Evolutionary conservation across 1,140 invertebrate species (phyloP), one percentile per base, ranked within the genome.

Genomic region (Antheraea pernyi): DNA sequence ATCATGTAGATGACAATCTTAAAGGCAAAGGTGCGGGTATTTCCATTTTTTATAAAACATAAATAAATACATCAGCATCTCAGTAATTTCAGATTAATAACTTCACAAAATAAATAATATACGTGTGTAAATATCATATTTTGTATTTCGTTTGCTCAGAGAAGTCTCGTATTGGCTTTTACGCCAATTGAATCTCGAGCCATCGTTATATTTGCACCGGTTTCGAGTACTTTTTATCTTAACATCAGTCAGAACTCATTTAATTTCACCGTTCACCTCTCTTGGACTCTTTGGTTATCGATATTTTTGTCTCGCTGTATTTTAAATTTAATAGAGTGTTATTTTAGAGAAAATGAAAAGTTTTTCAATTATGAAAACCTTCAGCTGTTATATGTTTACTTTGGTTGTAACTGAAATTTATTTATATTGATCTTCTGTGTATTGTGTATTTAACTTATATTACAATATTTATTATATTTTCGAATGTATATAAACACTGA

Each of bases 381-480:
- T 22, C 19, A n/a, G n/a, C n/a, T n/a, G n/a, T n/a, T n/a, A 71
- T 60, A 64, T 69, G 69, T 67, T 42, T 42, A 42, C 8, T 30
- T 30, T 42, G 39, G 39, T 9, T 42, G 7, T 9, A 42, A 42
- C 7, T 11, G 7, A 42, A 42, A 42, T 42, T 42, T 42, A 42
- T 42, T 42, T 42, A 30, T 30, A 30, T 30, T 30, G 22, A 30
- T 30, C 22, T 2, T 30, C 4, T 1, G 22, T 30, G n/a, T n/a
- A n/a, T 30, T 30, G 22, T 30, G 22, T 30, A 30, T 30, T 30
- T 30, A 30, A 30, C 1, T 30, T 30, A 30, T 30, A 30, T 30
- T 30, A 30, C 22, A 30, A 30, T 30, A 30, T 30, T 2, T 42
- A 42, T 42, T 42, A 42, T 42, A 3, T 3, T 30, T 30, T 30